phyloP scores from a whole-genome alignment of 30 jellyfish, hydroid and myxozoan genomes.

The Hydractinia echinata region DNA sequence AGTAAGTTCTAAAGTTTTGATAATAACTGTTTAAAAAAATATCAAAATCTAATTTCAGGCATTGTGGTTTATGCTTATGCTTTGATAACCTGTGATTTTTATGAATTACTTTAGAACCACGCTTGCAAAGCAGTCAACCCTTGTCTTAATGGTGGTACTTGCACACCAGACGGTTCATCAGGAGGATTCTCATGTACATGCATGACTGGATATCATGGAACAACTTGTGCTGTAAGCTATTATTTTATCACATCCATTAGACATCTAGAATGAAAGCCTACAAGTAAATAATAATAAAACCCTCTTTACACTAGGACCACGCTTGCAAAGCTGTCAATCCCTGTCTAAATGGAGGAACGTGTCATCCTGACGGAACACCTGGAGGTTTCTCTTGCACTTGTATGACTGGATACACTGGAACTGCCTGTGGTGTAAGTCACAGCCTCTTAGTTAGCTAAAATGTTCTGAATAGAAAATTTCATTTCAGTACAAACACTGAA shows the following conservation, averaged over 20 bases:
- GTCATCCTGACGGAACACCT: conserved; percentile 17
- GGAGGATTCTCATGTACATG: conserved; percentile 49
- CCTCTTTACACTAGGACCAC: not conserved
- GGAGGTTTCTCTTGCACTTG: conserved; percentile 5
- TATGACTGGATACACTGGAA: conserved; percentile 13
- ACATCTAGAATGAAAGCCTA: not conserved
- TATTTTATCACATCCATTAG: too few relatives aligned
- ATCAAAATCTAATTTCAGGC: not conserved
- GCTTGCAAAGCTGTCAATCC: conserved; percentile 20
- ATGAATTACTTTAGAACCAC: not conserved
- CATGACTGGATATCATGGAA: conserved; percentile 52
- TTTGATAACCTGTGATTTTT: too few relatives aligned
- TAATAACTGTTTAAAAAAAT: too few relatives aligned
- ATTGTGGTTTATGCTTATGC: not conserved
- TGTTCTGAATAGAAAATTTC: too few relatives aligned
- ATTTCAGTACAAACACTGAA: too few relatives aligned
- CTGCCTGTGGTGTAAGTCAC: conserved; percentile 9
- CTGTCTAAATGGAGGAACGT: conserved; percentile 11
- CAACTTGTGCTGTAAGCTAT: conserved; percentile 46
- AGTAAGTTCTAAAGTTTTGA: not conserved
- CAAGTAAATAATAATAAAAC: not conserved
- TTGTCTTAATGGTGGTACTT: conserved; percentile 14
- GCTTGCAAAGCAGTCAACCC: conserved; percentile 12
- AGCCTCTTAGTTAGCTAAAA: too few relatives aligned
- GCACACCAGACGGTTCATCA: conserved; percentile 23